These are phyloP conservation scores for Gila orcuttii DNA, from an alignment of 2,113 vertebrate genomes.

Conservation along the genomic window DNA sequence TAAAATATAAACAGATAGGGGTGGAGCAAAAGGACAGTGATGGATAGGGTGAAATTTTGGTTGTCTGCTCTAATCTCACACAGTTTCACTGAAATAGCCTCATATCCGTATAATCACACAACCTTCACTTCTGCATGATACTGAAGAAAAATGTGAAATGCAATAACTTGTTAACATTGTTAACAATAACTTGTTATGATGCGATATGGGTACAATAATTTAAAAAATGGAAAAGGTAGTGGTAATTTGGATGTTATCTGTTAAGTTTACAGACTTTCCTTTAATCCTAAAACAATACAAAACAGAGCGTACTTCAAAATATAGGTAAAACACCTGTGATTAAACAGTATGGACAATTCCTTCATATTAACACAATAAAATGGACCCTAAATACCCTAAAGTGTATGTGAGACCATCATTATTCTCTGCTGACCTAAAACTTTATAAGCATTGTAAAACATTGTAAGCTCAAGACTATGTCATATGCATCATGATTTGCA, in stretches of 20 bases:
- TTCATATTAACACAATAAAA: no score
- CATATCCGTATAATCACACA: neutral
- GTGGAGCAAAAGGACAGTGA: conserved; percentile 72
- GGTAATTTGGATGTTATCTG: no score
- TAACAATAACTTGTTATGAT: no score
- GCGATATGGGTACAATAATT: neutral
- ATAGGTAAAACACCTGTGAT: no score
- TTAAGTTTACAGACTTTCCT: no score
- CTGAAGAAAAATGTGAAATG: neutral
- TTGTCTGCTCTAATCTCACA: neutral
- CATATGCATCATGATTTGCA: neutral
- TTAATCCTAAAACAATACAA: no score
- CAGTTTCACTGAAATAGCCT: neutral
- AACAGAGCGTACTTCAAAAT: no score
- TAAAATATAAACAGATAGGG: conserved; percentile 67
- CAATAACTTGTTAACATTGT: no score
- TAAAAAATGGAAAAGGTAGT: no score
- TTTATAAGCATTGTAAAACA: neutral
- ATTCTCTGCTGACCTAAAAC: neutral
- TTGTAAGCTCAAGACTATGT: neutral
- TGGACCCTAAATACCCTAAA: no score
- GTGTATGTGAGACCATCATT: no score
- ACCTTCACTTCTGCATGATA: neutral
- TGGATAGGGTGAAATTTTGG: conserved; percentile 60
- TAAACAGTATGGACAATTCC: no score